Evolutionary conservation across 2,113 vertebrate genomes (phyloP), one percentile per base, ranked within the genome.

Genomic region (Trematomus loennbergii): DNA sequence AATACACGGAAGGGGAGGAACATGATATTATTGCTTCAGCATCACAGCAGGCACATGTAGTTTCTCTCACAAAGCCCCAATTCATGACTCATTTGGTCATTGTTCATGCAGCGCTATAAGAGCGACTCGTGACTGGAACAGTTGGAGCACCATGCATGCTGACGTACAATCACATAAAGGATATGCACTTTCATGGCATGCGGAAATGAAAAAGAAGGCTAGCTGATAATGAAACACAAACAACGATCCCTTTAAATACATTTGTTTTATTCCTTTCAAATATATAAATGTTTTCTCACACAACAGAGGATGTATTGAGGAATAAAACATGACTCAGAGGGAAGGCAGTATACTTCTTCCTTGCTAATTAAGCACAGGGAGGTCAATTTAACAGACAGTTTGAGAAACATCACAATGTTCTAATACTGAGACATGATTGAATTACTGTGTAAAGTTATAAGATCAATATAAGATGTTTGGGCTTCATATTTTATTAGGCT

Each of bases 141-240:
- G 65, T 55, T 52, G 36, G 53, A 66, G 69, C 36, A 3, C 25
- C 29, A 70, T 74, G 63, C 75, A 59, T 57, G 10, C 66, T 25
- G 6, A 10, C 48, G 45, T 60, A 18, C 20, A 59, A 57, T 71
- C 62, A 62, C n/a, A 59, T 57, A 25, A n/a, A 57, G n/a, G 22
- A 15, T 12, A 8, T 75, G 20, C 15, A 46, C n/a, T 64, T 88
- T 22, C 54, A 77, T 73, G 16, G 22, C 46, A 62, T 49, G 20
- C 8, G 29, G 2, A 40, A 49, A 45, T 13, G 2, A 72, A 10
- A 25, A 29, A 63, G 25, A 79, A 74, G 52, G 62, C 43, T 15
- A 0, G 20, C 53, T 58, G 64, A 7, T 25, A 77, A 71, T 55
- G 5, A 48, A 13, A 20, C 13, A 18, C 40, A 11, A 4, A 69